Evolutionary conservation across 2,113 vertebrate species (phyloP), one percentile per base, ranked within the genome.

Genomic region (Oncorhynchus mykiss): DNA sequence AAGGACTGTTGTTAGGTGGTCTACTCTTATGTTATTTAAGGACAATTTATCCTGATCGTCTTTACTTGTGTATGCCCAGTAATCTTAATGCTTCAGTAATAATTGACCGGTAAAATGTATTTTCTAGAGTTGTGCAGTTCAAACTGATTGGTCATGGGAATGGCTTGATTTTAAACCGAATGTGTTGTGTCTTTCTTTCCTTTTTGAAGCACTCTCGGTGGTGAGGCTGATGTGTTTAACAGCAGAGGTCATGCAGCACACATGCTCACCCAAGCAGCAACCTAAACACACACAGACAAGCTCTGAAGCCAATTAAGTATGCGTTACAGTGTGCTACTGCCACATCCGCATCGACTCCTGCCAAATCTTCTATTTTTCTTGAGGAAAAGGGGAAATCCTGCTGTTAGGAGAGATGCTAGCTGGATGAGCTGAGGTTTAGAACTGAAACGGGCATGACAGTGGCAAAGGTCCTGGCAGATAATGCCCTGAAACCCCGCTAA

Each of bases 241-340:
- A 39, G 39, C 18, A 60, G 18, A 60, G 59, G 59, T 62, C n/a
- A 22, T 1, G n/a, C n/a, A 62, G 18, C 67, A 48, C 39, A 69
- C 29, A 45, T n/a, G 3, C 31, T 20, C 67, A 45, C 20, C 9
- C 34, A 13, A 11, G 39, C 68, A 45, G 25, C 7, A 22, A 70
- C n/a, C 24, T 4, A 48, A 34, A 49, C 39, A 70, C 68, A 70
- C 68, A 70, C 68, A 49, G 18, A 70, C 39, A 48, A 16, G 66
- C 14, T 67, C 91, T 91, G 91, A 90, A 91, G 88, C 82, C 88
- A 88, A 88, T 90, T 88, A 90, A 73, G 82, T 67, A 18, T 69
- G 39, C n/a, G 12, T 22, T 73, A 68, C 70, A 73, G 70, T 51
- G 75, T 39, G 85, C 86, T 80, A 66, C 86, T 87, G 86, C 91